These are phyloP conservation scores for Drosophila stalkeri DNA, from an alignment of 2,888 invertebrate species.

Conservation along the genomic window DNA sequence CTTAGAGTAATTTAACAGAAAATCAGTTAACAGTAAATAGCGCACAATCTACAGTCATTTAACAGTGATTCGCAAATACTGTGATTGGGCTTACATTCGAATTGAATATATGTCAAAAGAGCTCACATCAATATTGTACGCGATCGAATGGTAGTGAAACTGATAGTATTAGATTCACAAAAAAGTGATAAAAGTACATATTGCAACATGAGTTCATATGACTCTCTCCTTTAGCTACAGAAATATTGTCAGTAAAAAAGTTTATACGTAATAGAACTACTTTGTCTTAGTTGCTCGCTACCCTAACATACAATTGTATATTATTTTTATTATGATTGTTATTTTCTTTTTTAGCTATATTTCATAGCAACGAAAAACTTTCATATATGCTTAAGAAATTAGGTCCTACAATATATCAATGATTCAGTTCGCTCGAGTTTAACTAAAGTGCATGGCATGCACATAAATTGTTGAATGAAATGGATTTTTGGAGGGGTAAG, in stretches of 20 bases:
- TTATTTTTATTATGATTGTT: not conserved
- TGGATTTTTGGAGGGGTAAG: constrained; percentile 20
- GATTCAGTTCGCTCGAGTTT: constrained; percentile 26
- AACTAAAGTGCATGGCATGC: constrained; percentile 14
- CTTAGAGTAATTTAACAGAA: not conserved
- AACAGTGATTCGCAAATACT: not conserved
- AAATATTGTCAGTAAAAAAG: no score
- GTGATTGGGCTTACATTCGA: not conserved
- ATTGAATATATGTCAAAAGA: not conserved
- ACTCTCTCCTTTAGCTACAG: no score
- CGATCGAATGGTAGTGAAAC: no score
- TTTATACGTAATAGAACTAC: not conserved
- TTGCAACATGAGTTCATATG: no score
- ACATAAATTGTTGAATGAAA: constrained; percentile 34
- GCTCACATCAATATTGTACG: not conserved
- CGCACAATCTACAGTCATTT: not conserved
- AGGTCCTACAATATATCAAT: constrained; percentile 30
- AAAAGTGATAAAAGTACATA: not conserved
- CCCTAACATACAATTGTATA: not conserved
- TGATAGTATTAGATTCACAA: no score
- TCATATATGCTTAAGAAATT: constrained; percentile 26
- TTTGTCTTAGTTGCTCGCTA: not conserved
- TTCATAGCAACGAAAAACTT: constrained; percentile 2
- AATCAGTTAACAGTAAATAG: no score
- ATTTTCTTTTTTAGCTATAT: not conserved